Base-by-base conservation (phyloP, 2,113 vertebrate genomes). In the Paralichthys olivaceus region DNA sequence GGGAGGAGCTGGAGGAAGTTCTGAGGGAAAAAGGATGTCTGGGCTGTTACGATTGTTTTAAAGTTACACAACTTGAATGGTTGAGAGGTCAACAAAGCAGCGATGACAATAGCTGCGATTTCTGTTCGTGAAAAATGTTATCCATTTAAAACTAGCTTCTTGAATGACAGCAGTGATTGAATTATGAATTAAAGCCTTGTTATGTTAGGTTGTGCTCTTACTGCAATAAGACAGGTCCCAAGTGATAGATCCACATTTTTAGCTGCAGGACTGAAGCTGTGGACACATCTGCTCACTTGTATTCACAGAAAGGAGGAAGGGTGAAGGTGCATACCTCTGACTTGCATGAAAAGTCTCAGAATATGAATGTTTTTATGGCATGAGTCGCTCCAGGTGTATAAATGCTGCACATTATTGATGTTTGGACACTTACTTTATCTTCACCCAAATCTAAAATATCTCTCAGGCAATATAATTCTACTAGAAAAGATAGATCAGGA, bases 381-480 rank as follows among this genome's bases (percentile, higher is more conserved):
- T 29, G 61, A 60, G 55, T 61, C 45, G 57, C 49, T 61, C 57
- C 69, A 64, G 65, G 66, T 77, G 17, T 69, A 22, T 23, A 55
- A 80, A 87, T 87, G 78, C 79, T 87, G 85, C 87, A 84, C 69
- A 60, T 61, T 84, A 78, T 77, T 58, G 9, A 68, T 61, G 65
- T 80, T 80, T 76, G 68, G 67, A 73, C 67, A 65, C 45, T 76
- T 58, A 75, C 45, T 77, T 56, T 87, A 70, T 56, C 78, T 80
- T n/a, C 84, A 76, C 29, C 66, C 34, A 76, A 69, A 84, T 63
- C 68, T 55, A 68, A 77, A 80, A 83, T 70, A 61, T 86, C 43
- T 90, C 89, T 91, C 88, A 87, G 90, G 90, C 53, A 22, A 69
- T 51, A 69, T 69, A 28, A 63, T 83, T 77, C 2, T 84, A 85